These are phyloP conservation scores for Hydrophis major DNA, from an alignment of 2,797 vertebrate species.

Conservation along the genomic window DNA sequence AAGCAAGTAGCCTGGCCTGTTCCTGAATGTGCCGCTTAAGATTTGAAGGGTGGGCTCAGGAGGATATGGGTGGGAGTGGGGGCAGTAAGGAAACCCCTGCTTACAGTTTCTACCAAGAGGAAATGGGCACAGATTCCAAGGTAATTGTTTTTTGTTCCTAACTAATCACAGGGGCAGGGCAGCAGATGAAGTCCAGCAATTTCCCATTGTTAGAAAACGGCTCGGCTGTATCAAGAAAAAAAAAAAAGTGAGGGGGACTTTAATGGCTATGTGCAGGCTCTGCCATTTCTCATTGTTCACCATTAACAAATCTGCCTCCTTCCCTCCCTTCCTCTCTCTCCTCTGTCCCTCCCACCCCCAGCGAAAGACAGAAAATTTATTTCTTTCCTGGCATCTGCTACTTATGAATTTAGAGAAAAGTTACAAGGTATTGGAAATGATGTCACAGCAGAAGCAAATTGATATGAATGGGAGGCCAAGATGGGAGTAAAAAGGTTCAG, in stretches of 20 bases:
- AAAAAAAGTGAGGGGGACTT: background rate
- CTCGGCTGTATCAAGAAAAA: background rate
- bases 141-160: conserved; percentile 75
- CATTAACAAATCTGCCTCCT: background rate
- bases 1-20: conserved; percentile 14
- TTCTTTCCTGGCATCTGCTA: background rate
- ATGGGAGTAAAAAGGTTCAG: no score
- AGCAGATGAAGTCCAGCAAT: background rate
- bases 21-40: conserved; percentile 34
- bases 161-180: conserved; percentile 51
- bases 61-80: conserved; percentile 72
- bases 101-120: conserved; percentile 70
- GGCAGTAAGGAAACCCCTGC: conserved; percentile 71
- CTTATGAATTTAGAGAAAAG: background rate
- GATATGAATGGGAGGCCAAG: no score
- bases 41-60: conserved; percentile 71
- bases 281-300: background rate
- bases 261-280: background rate
- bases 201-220: background rate
- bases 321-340: no score
- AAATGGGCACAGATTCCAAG: conserved; percentile 78
- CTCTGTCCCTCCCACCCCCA: background rate
- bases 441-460: background rate
- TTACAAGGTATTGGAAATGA: background rate
- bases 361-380: background rate